Conservation (phyloP, 2,797 vertebrate genomes). For the Hypotaenidia philippensis region DNA sequence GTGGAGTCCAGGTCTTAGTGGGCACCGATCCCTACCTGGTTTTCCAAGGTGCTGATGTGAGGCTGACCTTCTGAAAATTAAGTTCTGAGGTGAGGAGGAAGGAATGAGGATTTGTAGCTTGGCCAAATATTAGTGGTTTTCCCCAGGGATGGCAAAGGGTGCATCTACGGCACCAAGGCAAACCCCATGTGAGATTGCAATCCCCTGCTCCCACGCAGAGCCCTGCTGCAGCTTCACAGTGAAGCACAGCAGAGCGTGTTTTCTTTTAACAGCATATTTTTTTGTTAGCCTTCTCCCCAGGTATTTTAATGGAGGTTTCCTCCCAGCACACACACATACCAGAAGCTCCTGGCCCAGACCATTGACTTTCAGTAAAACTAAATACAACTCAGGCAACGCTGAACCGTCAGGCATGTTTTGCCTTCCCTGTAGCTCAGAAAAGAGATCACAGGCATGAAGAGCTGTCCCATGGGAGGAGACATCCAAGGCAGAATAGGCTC, state of each 20-base stretch:
- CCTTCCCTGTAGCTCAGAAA: neutral
- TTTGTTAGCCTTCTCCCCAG: neutral
- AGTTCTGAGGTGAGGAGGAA: neutral
- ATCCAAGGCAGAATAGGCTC: neutral
- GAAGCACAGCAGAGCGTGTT: neutral
- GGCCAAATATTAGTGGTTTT: neutral
- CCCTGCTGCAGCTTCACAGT: neutral
- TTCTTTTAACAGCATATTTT: neutral
- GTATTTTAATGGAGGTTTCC: constrained; percentile 54
- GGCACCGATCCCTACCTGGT: neutral
- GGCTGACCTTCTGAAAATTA: neutral
- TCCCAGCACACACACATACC: neutral
- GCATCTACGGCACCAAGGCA: neutral
- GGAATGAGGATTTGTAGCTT: neutral
- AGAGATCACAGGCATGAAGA: neutral
- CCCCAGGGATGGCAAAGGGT: neutral
- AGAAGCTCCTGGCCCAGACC: neutral
- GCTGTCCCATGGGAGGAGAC: neutral
- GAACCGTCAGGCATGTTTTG: neutral
- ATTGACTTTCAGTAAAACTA: neutral
- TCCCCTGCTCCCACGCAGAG: neutral
- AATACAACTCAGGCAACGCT: neutral
- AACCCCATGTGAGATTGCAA: neutral
- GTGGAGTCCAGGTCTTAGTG: neutral
- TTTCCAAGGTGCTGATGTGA: neutral